Evolutionary conservation across 2,888 invertebrate genomes (phyloP).

Genomic region (Stratiomys singularior): DNA sequence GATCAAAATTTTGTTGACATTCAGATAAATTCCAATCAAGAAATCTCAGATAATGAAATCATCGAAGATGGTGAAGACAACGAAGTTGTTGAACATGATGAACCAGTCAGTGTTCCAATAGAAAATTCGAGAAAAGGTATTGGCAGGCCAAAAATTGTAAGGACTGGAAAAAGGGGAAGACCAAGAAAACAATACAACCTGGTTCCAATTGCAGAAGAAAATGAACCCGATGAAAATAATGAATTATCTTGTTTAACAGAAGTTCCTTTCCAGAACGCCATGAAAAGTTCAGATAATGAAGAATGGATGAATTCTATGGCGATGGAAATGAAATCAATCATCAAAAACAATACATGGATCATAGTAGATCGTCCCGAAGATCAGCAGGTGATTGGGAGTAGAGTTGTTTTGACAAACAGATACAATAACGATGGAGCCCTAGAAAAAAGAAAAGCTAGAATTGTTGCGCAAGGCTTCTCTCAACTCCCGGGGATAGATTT

Average conservation of each 20-base stretch:
- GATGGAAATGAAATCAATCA: constrained; percentile 40
- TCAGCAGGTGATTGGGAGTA: background rate
- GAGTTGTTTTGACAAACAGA: background rate
- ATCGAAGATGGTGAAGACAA: background rate
- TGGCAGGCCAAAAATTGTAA: no score
- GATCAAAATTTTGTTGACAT: no score
- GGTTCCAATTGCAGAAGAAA: no score
- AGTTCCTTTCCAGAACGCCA: no score
- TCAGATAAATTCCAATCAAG: no score
- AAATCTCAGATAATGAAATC: no score
- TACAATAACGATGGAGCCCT: background rate
- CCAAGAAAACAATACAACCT: no score
- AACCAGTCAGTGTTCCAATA: background rate
- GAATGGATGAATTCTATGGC: constrained; percentile 48
- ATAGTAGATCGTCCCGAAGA: background rate
- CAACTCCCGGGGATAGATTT: constrained; percentile 12
- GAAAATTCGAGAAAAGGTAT: no score
- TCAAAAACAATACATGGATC: constrained; percentile 10
- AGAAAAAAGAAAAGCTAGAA: constrained; percentile 21
- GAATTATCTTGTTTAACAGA: no score
- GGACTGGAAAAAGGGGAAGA: no score
- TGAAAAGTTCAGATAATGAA: background rate
- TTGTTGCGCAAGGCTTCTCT: constrained; percentile 8
- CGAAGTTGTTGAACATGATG: background rate
- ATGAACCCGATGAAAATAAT: no score